Evolutionary conservation across 2,113 vertebrate species (phyloP).

Genomic region (Lophotis ruficrista): DNA sequence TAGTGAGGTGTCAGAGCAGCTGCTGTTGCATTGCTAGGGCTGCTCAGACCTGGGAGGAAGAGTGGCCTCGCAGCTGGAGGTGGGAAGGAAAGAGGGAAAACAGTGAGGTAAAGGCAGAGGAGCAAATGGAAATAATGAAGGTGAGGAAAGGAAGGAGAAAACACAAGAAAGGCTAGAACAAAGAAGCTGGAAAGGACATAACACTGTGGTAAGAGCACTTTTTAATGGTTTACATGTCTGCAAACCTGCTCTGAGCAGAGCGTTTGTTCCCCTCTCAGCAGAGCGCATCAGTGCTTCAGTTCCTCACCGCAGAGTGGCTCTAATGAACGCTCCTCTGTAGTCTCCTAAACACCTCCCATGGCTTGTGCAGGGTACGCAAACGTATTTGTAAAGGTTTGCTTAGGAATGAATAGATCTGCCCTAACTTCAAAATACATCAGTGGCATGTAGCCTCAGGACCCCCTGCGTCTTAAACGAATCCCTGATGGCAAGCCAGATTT

Average conservation of each 20-base stretch:
- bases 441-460: conserved; percentile 15
- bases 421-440: conserved; percentile 25
- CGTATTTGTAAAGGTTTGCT: neutral
- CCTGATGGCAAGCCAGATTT: conserved; percentile 3
- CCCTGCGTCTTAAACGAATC: neutral
- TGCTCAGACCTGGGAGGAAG: neutral
- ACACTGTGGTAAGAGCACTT: neutral
- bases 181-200: neutral
- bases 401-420: neutral
- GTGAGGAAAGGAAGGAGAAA: neutral
- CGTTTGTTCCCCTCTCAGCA: neutral
- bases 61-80: neutral
- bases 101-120: neutral
- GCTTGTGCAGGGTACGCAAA: neutral
- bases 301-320: neutral
- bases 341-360: neutral
- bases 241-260: neutral
- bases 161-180: neutral
- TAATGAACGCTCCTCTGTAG: neutral
- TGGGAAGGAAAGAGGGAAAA: neutral
- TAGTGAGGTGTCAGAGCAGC: neutral
- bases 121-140: neutral
- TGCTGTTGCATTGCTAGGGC: neutral
- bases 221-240: neutral
- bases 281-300: neutral